Percentiles rank a stretch among this genome's conserved stretches.
Evolutionary conservation across 2,797 vertebrate genomes (phyloP).

Genomic region (Sphenodon punctatus): DNA sequence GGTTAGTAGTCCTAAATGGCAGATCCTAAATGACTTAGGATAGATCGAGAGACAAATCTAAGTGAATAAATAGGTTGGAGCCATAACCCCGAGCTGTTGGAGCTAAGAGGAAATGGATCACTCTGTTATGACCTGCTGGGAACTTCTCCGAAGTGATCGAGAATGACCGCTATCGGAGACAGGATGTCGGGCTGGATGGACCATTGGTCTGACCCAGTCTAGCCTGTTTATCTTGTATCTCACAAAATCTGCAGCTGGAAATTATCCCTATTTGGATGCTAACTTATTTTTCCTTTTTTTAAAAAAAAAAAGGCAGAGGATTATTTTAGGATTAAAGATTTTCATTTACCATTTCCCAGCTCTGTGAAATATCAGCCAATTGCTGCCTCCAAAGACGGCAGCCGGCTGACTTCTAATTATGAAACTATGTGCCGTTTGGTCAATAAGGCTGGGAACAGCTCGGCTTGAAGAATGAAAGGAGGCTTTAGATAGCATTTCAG

Average conservation of each 20-base stretch:
- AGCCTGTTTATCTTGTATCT: no score
- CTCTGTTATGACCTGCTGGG: no score
- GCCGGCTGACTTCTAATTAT: constrained; percentile 59
- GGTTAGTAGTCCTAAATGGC: no score
- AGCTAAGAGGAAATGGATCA: no score
- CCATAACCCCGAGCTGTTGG: no score
- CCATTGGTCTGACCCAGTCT: no score
- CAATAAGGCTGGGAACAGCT: constrained; percentile 50
- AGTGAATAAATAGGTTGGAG: no score
- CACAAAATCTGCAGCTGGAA: not conserved
- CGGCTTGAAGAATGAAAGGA: not conserved
- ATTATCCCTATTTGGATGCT: rapidly evolving
- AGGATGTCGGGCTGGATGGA: no score
- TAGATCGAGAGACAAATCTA: no score
- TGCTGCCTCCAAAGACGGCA: constrained; percentile 11
- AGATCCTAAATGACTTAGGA: no score
- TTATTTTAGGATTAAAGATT: not conserved
- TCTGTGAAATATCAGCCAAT: constrained; percentile 27
- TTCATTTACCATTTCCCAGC: constrained; percentile 29
- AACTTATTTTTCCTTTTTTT: not conserved
- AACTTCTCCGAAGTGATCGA: no score
- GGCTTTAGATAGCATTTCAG: constrained; percentile 59
- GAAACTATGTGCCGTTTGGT: constrained; percentile 54
- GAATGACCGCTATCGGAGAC: no score
- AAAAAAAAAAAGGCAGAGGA: not conserved